A percentile compares a stretch with the other conserved stretches of the same genome.
Evolutionary conservation across 2,113 vertebrate genomes (phyloP).

Genomic region (Strigops habroptila): DNA sequence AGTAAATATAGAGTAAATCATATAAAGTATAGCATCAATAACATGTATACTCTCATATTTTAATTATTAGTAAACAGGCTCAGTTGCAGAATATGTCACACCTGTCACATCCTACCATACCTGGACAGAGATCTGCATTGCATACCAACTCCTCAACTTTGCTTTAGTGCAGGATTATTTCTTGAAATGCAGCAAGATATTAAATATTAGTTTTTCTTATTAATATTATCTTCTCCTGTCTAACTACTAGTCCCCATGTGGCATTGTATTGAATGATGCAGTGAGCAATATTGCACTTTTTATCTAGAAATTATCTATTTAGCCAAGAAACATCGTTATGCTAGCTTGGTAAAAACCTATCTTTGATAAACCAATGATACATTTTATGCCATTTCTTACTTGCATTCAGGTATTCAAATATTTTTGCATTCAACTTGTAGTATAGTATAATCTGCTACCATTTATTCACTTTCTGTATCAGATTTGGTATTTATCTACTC

Average conservation of each 20-base stretch:
- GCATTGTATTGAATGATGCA: neutral
- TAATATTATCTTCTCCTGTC: neutral
- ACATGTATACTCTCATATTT: neutral
- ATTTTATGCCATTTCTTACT: neutral
- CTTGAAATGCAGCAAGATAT: neutral
- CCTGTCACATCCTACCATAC: neutral
- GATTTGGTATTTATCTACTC: neutral
- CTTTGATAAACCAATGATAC: neutral
- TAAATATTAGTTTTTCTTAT: neutral
- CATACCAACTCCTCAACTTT: neutral
- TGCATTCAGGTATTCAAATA: neutral
- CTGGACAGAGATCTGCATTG: neutral
- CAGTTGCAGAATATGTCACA: neutral
- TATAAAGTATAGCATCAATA: neutral
- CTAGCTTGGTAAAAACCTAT: neutral
- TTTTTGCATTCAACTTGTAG: neutral
- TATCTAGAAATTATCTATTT: neutral
- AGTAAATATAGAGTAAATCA: slow-evolving; percentile 26
- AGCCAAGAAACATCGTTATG: neutral
- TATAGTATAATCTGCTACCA: neutral
- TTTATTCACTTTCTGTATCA: neutral
- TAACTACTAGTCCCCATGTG: neutral
- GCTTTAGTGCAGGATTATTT: neutral
- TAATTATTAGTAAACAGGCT: neutral
- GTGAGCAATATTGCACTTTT: neutral